Base-by-base conservation (phyloP, 2,797 vertebrate species). In the Prionace glauca region DNA sequence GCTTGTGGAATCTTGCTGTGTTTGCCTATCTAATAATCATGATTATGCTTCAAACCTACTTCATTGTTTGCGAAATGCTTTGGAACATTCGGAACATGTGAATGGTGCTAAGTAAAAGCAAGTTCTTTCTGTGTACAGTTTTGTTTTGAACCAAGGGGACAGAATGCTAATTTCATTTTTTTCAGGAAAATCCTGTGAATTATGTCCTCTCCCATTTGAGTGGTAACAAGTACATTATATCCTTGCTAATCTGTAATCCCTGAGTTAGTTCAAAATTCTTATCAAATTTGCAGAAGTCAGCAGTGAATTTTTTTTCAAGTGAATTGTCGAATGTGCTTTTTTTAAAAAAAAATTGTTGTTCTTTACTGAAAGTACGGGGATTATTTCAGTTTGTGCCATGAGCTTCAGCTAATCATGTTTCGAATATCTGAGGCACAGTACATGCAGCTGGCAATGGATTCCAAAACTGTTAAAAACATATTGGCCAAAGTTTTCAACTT, bases 401-500 rank as follows among this genome's bases (percentile, higher is more conserved):
- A 77, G 16, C 45, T 32, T 45, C 56, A 14, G 32, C 45, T 74
- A 95, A 95, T 72, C 26, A 45, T 56, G 50, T 95, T 74, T 77
- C 14, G 45, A 26, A 95, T 95, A 71, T 95, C 26, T 56, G 41
- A 56, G 67, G 45, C 71, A 60, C 5, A 77, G 62, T 69, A 22
- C 32, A 69, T 92, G 90, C 90, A 95, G 93, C 71, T 95, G 71
- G 56, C 93, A 77, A 60, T 60, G 45, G 71, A 60, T 50, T 95
- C 26, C 8, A 56, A 74, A 95, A 95, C 72, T 95, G 41, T 94
- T 71, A 95, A 95, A 94, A 77, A 95, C 41, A 77, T 72, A 36
- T 77, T 74, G 45, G 71, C 24, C 93, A 18, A 77, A 72, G 77
- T 74, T 32, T 95, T 77, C 69, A 20, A 56, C 50, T 74, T 32